These are phyloP conservation scores for Caenorhabditis japonica DNA, from an alignment of 2,888 invertebrate species.

Conservation along the genomic window DNA sequence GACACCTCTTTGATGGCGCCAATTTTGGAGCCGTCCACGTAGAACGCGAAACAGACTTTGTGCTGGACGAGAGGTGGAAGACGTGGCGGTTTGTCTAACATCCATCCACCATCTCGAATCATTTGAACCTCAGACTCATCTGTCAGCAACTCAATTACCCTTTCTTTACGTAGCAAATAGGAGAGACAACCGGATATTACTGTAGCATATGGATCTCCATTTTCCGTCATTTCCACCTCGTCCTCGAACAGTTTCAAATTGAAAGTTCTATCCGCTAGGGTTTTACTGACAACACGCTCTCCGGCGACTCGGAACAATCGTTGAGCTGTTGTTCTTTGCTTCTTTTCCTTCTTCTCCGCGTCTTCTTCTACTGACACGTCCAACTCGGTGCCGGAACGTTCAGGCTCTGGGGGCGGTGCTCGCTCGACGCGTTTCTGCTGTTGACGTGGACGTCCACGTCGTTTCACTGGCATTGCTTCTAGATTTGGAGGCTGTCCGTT, in stretches of 20 bases:
- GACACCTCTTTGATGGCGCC: slow-evolving; percentile 51
- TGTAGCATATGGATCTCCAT: slow-evolving; percentile 61
- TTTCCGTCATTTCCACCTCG: slow-evolving; percentile 57
- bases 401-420: not conserved
- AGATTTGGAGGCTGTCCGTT: slow-evolving; percentile 31
- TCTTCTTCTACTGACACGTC: not conserved
- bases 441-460: slow-evolving; percentile 32
- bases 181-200: slow-evolving; percentile 61
- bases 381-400: not conserved
- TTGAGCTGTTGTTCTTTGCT: not conserved
- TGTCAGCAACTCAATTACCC: slow-evolving; percentile 59
- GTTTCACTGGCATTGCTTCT: slow-evolving; percentile 27
- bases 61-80: slow-evolving; percentile 60
- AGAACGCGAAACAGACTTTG: slow-evolving; percentile 62
- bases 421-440: not conserved
- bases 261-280: slow-evolving; percentile 52
- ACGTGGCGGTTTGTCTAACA: slow-evolving; percentile 59
- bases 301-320: slow-evolving; percentile 26
- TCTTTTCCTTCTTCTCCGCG: slow-evolving; percentile 13
- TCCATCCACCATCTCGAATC: slow-evolving; percentile 60
- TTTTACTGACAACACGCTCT: slow-evolving; percentile 58
- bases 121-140: slow-evolving; percentile 40
- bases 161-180: slow-evolving; percentile 59
- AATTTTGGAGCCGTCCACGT: slow-evolving; percentile 57
- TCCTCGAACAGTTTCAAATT: slow-evolving; percentile 62